Conservation (phyloP, 2,113 vertebrate genomes). For the Fulica atra region DNA sequence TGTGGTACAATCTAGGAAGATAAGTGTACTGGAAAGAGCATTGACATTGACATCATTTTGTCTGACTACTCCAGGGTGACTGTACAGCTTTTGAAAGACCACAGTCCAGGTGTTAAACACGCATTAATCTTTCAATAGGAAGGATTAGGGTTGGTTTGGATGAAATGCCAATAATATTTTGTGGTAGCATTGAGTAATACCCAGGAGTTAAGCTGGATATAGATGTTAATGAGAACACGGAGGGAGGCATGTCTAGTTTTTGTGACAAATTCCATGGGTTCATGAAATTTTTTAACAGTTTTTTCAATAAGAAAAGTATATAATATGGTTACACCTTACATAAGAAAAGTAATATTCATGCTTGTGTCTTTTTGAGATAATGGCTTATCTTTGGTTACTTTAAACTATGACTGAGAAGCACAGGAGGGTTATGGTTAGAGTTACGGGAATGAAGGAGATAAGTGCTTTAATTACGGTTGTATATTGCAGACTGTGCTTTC, state of each 20-base stretch:
- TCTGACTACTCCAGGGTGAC: not conserved
- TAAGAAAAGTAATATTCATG: not conserved
- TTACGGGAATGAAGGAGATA: not conserved
- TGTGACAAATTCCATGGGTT: not conserved
- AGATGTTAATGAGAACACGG: not conserved
- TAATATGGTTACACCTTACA: not conserved
- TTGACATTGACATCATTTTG: not conserved
- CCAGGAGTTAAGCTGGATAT: not conserved
- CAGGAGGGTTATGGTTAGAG: not conserved
- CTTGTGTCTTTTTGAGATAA: not conserved
- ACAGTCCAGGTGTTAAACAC: not conserved
- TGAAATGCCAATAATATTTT: not conserved
- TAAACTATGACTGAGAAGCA: not conserved
- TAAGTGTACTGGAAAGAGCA: not conserved
- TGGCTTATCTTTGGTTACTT: not conserved
- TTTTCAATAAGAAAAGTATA: not conserved
- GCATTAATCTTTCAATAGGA: not conserved
- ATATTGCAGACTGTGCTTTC: not conserved
- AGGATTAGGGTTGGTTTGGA: not conserved
- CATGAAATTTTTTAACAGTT: not conserved
- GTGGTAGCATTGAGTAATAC: not conserved
- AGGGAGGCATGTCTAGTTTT: accelerated
- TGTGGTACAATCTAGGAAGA: not conserved
- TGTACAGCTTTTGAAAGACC: not conserved
- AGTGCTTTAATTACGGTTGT: not conserved